Evolutionary conservation across 2,888 invertebrate genomes (phyloP), one percentile per base, ranked within the genome.

Genomic region (Oligia fasciuncula): DNA sequence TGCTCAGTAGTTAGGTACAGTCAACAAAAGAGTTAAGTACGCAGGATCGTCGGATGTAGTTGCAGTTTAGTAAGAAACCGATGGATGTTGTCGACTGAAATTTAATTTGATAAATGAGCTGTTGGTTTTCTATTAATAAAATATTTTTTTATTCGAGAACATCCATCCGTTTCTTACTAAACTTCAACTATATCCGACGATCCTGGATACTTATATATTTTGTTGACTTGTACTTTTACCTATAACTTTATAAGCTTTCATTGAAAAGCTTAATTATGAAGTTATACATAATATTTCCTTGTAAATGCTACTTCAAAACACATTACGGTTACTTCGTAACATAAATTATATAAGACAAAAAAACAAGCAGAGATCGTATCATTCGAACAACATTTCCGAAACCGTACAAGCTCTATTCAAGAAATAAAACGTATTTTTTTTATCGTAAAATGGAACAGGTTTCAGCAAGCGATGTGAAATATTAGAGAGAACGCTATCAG

Each of bases 401-500:
- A 71, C 40, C 35, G 69, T 68, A 77, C 19, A 77, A 72, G 19
- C 51, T 66, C 19, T 77, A 62, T 72, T 76, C 72, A 62, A 71
- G 63, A 84, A 82, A 87, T 79, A 78, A 81, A 79, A 73, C 9
- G 11, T 54, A 69, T 77, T 87, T 79, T 68, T 72, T 78, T 43
- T 76, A 54, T 71, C 43, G 71, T 77, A 71, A 80, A 80, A 81
- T 80, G 83, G 79, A 80, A 77, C 80, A 57, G 66, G 71, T 40
- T 77, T 70, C 73, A 54, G 72, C 76, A 73, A 57, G 72, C 75
- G 63, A 73, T 83, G n/a, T 78, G 75, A 80, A 76, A 79, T 85
- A 80, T 78, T 79, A 80, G 40, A 69, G 40, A 40, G 40, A 49
- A 83, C 79, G 68, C 68, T 60, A 71, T 77, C 63, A 60, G 73